Percentiles rank a stretch among this genome's conserved stretches.
These are phyloP conservation scores for Kryphioiulus occultus DNA, from an alignment of 2,888 invertebrate genomes.

Conservation along the genomic window DNA sequence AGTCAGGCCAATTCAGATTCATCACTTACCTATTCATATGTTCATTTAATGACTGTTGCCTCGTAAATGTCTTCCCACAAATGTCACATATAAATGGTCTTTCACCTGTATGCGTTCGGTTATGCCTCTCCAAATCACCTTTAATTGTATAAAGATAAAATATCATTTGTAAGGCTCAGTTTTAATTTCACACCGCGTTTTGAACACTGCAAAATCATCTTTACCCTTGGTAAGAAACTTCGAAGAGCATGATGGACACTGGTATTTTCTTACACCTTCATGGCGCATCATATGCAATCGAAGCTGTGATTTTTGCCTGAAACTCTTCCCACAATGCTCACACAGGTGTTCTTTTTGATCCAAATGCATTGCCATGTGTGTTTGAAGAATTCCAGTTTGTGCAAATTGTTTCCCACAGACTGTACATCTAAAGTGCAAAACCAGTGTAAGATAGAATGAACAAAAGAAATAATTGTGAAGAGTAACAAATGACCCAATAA, in stretches of 20 bases:
- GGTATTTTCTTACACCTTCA: conserved; percentile 57
- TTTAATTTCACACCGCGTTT: not conserved
- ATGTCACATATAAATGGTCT: conserved; percentile 61
- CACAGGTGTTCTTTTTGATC: conserved; percentile 58
- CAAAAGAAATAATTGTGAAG: not conserved
- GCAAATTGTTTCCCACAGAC: conserved; percentile 59
- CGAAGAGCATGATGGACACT: conserved; percentile 57
- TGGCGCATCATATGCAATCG: conserved; percentile 58
- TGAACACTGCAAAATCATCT: not conserved
- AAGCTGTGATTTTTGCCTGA: conserved; percentile 59
- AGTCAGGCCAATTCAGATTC: not conserved
- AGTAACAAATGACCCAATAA: not conserved
- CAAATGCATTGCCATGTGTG: conserved; percentile 60
- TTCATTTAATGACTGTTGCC: conserved; percentile 63
- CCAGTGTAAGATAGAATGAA: not conserved
- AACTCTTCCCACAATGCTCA: conserved; percentile 59
- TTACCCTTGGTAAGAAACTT: conserved; percentile 62
- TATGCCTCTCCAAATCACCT: conserved; percentile 62
- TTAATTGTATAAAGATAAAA: not conserved
- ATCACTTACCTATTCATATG: conserved; percentile 59
- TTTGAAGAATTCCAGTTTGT: conserved; percentile 59
- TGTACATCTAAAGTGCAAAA: conserved; percentile 57
- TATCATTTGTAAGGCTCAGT: not conserved
- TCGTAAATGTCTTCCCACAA: conserved; percentile 62
- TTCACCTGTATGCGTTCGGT: conserved; percentile 61